Evolutionary conservation across 2,113 vertebrate species (phyloP), one percentile per base, ranked within the genome.

Genomic region (Grammomys surdaster): DNA sequence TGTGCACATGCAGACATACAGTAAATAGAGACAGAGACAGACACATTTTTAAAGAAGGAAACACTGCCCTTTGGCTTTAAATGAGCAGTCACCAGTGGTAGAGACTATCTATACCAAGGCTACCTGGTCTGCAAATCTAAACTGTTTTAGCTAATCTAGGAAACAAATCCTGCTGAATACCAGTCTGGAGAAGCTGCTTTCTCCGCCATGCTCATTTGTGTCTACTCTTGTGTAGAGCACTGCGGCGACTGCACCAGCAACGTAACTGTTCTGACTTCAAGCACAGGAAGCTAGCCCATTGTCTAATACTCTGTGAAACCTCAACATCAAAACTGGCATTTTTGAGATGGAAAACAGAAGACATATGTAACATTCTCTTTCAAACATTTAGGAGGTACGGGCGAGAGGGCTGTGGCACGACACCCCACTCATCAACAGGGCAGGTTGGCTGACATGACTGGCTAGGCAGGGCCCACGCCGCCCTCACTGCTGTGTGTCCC

Each of bases 111-210:
- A 89, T 20, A 95, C 88, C 5, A 90, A 24, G 60, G 72, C 9
- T 88, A 36, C 73, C 72, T 88, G 76, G 95, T 76, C 48, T 91
- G 78, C 91, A 89, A 91, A 54, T 51, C 7, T 67, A 5, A 5
- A 97, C 69, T 90, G 48, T 93, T 96, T 92, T 82, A 72, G 89
- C 73, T 81, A 51, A 93, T 56, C 13, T 88, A 81, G 22, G 12
- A 48, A n/a, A 89, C 7, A 31, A 92, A 95, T 70, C 60, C 33
- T 31, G 14, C 6, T 95, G 63, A 92, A 95, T 96, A 88, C 22
- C 19, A 72, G 22, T 58, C 56, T 89, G 33, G 67, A 93, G 72
- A 20, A 69, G 26, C 46, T 88, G 65, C 48, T 84, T 69, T 94
- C 81, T 48, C 24, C 10, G 17, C 60, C 85, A 95, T n/a, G 40